Base-by-base conservation (phyloP, 2,888 invertebrate species). In the Erebia aethiops region DNA sequence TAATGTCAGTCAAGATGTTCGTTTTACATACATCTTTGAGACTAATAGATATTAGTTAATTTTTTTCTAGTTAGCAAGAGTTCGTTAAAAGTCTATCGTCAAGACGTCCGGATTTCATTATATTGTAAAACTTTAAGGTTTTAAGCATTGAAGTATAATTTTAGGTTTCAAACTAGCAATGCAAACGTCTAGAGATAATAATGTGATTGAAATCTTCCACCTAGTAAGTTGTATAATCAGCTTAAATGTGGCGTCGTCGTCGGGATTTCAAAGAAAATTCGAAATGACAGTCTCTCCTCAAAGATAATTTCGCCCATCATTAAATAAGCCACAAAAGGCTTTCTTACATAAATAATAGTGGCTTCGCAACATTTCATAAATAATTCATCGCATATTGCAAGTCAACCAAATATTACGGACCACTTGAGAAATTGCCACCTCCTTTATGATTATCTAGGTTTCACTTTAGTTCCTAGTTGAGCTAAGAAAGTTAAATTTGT, bases 251-350 rank as follows among this genome's bases (percentile, higher is more conserved):
- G 64, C 35, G 41, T 43, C 8, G 43, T 43, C 41, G 65, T 66
- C 56, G 14, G 65, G 41, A 14, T 66, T 56, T 66, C 65, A 66
- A 66, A 66, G 65, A 56, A 66, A 66, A 56, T 56, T 43, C 43
- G 56, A 66, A 66, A 56, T 66, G 56, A 66, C 65, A 56, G 65
- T 56, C 65, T 66, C 64, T 64, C 65, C 67, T 72, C 69, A 63
- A 69, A 49, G 69, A 62, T 66, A 69, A 69, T 52, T 69, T 66
- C 57, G 62, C 51, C 43, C 66, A 56, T 72, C 66, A 69, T 69
- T 66, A 72, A 69, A 69, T 62, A 58, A 57, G 26, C 69, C 67
- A 51, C 69, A 66, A 67, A 62, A 56, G 57, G 56, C 61, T 63
- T 62, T 69, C 54, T 68, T 68, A 68, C 58, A 63, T 71, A 68